Evolutionary conservation across 2,113 vertebrate genomes (phyloP).

Genomic region (Aptenodytes forsteri): DNA sequence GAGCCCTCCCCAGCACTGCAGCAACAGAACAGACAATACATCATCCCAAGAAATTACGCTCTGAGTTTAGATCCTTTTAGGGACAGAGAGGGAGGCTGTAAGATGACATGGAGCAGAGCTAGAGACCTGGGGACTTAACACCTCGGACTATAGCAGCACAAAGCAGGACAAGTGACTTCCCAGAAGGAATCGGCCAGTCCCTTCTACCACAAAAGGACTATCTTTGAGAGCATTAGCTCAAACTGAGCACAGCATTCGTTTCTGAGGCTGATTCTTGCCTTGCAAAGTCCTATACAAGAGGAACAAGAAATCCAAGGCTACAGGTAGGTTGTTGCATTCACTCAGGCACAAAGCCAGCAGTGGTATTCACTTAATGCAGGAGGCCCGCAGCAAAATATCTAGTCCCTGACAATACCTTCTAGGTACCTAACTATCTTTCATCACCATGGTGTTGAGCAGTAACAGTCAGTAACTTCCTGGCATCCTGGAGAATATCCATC

Average conservation of each 20-base stretch:
- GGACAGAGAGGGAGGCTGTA: neutral
- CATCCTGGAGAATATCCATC: neutral
- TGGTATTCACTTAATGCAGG: neutral
- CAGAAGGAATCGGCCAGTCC: neutral
- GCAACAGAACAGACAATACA: neutral
- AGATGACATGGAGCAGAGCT: neutral
- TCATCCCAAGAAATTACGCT: neutral
- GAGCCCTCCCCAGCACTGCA: neutral
- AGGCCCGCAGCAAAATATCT: neutral
- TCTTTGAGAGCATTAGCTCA: neutral
- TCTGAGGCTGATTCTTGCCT: neutral
- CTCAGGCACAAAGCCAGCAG: neutral
- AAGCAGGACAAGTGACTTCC: neutral
- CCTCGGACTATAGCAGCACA: fast-evolving
- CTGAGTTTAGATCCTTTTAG: neutral
- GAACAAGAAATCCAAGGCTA: neutral
- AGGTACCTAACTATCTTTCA: neutral
- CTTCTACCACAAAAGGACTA: neutral
- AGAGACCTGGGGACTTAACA: neutral
- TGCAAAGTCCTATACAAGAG: neutral
- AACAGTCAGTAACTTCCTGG: conserved; percentile 14
- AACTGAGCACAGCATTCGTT: neutral
- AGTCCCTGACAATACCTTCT: neutral
- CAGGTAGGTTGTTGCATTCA: neutral
- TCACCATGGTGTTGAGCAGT: neutral